These are phyloP conservation scores for Lophotriccus pileatus DNA, from an alignment of 2,797 vertebrate species.

Conservation along the genomic window DNA sequence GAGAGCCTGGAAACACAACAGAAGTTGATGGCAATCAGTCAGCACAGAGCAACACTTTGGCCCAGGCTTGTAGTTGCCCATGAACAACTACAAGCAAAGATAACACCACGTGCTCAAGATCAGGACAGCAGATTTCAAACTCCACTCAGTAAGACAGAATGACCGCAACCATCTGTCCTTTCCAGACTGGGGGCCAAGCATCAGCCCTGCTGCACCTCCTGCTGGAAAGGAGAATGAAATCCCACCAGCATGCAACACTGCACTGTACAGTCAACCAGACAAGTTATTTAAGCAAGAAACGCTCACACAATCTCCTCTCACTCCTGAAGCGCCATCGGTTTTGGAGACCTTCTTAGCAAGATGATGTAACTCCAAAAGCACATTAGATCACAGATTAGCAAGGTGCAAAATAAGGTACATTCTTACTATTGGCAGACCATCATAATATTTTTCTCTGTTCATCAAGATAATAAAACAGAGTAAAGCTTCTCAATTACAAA, in stretches of 20 bases:
- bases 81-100: background rate
- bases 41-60: background rate
- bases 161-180: background rate
- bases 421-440: background rate
- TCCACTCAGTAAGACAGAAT: background rate
- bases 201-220: background rate
- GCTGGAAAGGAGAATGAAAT: background rate
- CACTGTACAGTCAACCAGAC: background rate
- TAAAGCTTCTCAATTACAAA: conserved; percentile 21
- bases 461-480: conserved; percentile 1
- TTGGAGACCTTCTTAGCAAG: background rate
- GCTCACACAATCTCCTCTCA: background rate
- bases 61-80: background rate
- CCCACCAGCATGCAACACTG: background rate
- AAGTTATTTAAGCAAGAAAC: background rate
- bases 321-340: background rate
- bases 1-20: background rate
- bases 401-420: background rate
- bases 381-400: background rate
- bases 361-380: background rate
- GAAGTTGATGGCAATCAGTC: background rate
- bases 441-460: background rate
- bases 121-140: background rate
- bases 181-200: background rate
- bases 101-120: background rate